Conservation (phyloP, 2,888 invertebrate species). For the Phragmatobia fuliginosa region DNA sequence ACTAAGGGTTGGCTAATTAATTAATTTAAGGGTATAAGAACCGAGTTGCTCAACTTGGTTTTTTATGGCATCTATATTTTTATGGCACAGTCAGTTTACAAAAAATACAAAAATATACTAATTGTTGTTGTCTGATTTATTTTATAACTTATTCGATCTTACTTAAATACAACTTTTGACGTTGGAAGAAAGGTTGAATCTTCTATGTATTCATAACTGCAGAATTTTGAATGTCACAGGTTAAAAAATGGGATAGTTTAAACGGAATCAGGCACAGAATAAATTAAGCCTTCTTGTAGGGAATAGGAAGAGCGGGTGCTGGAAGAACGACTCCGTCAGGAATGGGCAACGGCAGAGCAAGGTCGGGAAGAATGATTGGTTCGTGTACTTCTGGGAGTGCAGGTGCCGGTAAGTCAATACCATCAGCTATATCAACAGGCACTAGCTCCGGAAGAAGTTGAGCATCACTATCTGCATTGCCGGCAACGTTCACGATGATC, state of each 20-base stretch:
- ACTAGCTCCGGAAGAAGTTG: slow-evolving; percentile 13
- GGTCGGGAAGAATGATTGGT: slow-evolving; percentile 26
- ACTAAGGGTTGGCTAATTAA: too few relatives aligned
- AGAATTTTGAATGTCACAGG: background rate
- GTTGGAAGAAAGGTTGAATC: background rate
- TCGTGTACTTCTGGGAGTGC: slow-evolving; percentile 27
- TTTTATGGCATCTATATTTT: too few relatives aligned
- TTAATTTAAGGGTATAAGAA: too few relatives aligned
- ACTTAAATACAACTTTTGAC: background rate
- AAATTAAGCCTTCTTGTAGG: background rate
- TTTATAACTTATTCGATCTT: background rate
- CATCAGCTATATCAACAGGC: slow-evolving; percentile 3
- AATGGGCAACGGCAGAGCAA: slow-evolving; percentile 23
- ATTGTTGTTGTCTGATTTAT: background rate
- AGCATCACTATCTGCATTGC: slow-evolving; percentile 55
- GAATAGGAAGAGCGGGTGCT: background rate
- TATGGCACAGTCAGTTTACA: too few relatives aligned
- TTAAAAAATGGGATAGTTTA: background rate
- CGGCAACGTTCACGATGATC: slow-evolving; percentile 65
- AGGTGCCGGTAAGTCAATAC: slow-evolving; percentile 7
- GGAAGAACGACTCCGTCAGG: slow-evolving; percentile 35
- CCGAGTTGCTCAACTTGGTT: too few relatives aligned
- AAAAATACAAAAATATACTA: background rate
- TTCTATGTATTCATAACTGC: background rate
- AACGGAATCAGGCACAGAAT: background rate